These are phyloP conservation scores for Artibeus lituratus DNA, from an alignment of 2,797 vertebrate species.

Conservation along the genomic window DNA sequence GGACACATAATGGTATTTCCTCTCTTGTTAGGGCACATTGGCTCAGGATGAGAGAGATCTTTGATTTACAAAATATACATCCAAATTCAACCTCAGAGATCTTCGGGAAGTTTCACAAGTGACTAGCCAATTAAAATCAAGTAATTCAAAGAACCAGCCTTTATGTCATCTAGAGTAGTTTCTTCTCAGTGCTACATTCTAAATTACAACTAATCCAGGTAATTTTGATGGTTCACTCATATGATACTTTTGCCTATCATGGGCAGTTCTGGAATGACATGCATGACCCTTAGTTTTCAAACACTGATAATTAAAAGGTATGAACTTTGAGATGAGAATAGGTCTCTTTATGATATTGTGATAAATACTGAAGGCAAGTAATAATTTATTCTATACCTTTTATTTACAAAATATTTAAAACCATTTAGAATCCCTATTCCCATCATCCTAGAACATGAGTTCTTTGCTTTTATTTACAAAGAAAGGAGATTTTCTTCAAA, in stretches of 20 bases:
- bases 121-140: background rate
- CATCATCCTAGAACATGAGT: background rate
- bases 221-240: background rate
- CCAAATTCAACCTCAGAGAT: background rate
- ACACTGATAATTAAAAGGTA: background rate
- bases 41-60: background rate
- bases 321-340: background rate
- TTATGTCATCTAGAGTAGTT: background rate
- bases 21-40: background rate
- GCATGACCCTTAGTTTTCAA: background rate
- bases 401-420: slow-evolving; percentile 43
- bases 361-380: background rate
- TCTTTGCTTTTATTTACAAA: slow-evolving; percentile 20
- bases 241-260: background rate
- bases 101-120: background rate
- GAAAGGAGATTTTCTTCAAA: slow-evolving; percentile 29
- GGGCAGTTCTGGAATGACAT: background rate
- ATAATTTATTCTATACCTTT: slow-evolving; percentile 13
- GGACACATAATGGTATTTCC: background rate
- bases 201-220: background rate
- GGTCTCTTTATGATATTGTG: background rate
- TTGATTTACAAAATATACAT: background rate
- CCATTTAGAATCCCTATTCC: slow-evolving; percentile 12
- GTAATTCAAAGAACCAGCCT: background rate
- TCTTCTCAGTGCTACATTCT: background rate